Base-by-base conservation (phyloP, 2,113 vertebrate species). In the Semicossyphus pulcher region DNA sequence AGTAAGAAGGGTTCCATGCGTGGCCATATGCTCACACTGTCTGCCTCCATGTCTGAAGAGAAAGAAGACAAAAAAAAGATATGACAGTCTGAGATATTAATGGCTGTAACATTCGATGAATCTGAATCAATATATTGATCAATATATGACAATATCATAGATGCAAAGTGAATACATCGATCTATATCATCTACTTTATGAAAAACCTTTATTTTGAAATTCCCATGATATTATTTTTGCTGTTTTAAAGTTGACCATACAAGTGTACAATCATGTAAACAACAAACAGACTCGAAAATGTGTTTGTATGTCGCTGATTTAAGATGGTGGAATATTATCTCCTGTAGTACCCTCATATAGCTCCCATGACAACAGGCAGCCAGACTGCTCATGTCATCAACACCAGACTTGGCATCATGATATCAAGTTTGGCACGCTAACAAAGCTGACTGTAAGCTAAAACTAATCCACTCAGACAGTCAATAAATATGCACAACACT, bases 1-100 rank as follows among this genome's bases (percentile, higher is more conserved):
- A 96, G 89, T 36, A 98, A 77, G 74, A 99, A 97, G 49, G 97
- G 96, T 64, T 98, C 97, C 81, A 95, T 94, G 74, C 94, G 94
- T 15, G 95, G 95, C 97, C 97, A 99, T 34, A 98, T 89, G 68
- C 86, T 92, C 77, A 95, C 93, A 3, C 59, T 7, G 1, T 88
- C 86, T 32, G 73, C 53, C 44, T 95, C 96, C 95, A 96, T 96
- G 51, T 78, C 93, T 92, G 16, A 10, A 34, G 4, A 57, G 18
- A 59, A 32, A 57, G 32, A 3, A 18, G 2, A 4, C 9, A 48
- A 4, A 18, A 18, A 10, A 12, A 3, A n/a, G n/a, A n/a, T n/a
- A n/a, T n/a, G n/a, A n/a, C n/a, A n/a, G n/a, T n/a, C n/a, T n/a
- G n/a, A n/a, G n/a, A n/a, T n/a, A n/a, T n/a, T n/a, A n/a, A n/a